Evolutionary conservation across 2,797 vertebrate genomes (phyloP).

Genomic region (Lophotriccus pileatus): DNA sequence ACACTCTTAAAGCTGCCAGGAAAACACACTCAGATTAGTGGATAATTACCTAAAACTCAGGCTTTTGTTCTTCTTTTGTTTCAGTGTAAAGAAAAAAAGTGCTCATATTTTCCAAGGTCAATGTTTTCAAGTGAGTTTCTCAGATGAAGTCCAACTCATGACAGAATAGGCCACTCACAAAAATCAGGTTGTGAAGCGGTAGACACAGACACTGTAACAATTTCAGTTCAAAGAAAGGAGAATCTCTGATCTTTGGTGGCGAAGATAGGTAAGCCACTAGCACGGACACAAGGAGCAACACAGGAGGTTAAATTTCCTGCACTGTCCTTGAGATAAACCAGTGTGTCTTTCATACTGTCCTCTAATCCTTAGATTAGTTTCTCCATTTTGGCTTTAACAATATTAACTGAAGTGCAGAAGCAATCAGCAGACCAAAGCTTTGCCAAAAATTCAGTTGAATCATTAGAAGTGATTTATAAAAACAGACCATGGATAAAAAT

Average conservation of each 20-base stretch:
- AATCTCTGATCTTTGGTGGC: background rate
- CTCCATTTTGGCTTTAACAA: background rate
- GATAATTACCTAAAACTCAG: background rate
- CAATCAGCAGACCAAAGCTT: background rate
- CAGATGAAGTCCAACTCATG: background rate
- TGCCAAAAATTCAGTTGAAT: background rate
- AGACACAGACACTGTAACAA: background rate
- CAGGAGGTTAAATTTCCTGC: background rate
- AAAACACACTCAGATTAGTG: background rate
- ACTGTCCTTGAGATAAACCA: background rate
- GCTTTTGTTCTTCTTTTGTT: background rate
- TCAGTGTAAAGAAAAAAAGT: background rate
- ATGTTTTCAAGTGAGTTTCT: background rate
- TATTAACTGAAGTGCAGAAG: constrained; percentile 13
- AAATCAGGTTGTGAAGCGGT: background rate
- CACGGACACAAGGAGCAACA: background rate
- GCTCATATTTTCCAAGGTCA: background rate
- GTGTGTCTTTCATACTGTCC: background rate
- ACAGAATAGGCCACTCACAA: background rate
- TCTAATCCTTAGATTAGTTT: constrained; percentile 16
- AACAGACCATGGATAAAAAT: background rate
- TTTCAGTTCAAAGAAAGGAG: background rate
- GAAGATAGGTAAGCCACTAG: background rate
- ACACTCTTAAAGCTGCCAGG: background rate
- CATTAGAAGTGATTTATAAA: constrained; percentile 25